Conservation (phyloP, 2,888 invertebrate species). For the Acrobasis suavella region DNA sequence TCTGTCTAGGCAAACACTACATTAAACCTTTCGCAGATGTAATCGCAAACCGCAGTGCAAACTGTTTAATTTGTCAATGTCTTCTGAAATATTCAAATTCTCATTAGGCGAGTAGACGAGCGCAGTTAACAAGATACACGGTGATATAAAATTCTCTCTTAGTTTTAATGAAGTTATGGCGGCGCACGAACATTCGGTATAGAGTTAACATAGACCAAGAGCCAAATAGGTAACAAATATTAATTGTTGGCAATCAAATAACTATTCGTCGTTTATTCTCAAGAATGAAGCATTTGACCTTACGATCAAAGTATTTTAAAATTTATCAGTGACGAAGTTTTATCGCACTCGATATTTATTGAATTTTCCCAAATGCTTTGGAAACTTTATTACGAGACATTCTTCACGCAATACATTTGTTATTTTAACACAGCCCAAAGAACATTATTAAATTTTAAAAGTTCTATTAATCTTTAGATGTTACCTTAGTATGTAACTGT, state of each 20-base stretch:
- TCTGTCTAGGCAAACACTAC: too few relatives aligned
- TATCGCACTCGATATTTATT: slow-evolving; percentile 2
- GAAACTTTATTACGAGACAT: neutral
- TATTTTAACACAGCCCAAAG: too few relatives aligned
- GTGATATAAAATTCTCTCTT: slow-evolving; percentile 46
- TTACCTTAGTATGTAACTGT: too few relatives aligned
- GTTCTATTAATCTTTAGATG: too few relatives aligned
- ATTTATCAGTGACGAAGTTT: neutral
- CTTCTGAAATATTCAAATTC: slow-evolving; percentile 53
- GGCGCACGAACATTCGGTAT: slow-evolving; percentile 18
- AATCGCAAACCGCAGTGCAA: neutral
- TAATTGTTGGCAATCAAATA: too few relatives aligned
- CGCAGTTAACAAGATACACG: slow-evolving; percentile 43
- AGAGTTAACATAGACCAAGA: neutral
- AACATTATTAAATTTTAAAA: too few relatives aligned
- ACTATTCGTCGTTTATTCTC: too few relatives aligned
- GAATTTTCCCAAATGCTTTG: neutral
- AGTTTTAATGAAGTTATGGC: slow-evolving; percentile 41
- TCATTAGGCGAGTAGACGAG: slow-evolving; percentile 49
- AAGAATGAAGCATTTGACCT: too few relatives aligned
- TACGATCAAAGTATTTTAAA: neutral
- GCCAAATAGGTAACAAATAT: neutral
- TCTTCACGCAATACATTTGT: neutral
- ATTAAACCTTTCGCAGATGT: neutral
- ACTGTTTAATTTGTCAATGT: slow-evolving; percentile 14